phyloP scores from a whole-genome alignment of 2,797 vertebrate species.

The Sitta carolinensis region DNA sequence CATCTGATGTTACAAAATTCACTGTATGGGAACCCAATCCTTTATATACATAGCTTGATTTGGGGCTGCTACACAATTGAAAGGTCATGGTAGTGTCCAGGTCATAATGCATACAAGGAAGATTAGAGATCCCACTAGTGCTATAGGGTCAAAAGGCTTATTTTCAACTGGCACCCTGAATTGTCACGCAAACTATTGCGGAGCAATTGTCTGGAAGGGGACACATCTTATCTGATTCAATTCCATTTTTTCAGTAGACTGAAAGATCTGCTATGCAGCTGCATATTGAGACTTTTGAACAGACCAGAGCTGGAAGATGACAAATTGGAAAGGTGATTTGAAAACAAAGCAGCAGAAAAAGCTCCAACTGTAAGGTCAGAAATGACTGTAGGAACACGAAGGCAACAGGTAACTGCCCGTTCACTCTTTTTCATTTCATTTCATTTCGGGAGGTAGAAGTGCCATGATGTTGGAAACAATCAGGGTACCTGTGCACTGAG shows the following conservation, averaged over 20 bases:
- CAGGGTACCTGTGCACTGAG: background rate
- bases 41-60: background rate
- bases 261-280: background rate
- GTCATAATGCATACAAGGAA: background rate
- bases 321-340: background rate
- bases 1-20: background rate
- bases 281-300: background rate
- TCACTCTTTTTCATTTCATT: background rate
- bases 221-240: background rate
- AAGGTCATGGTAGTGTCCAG: background rate
- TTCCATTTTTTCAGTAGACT: background rate
- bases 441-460: background rate
- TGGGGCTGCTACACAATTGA: background rate
- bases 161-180: background rate
- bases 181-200: background rate
- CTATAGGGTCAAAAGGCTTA: background rate
- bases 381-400: background rate
- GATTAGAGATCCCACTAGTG: background rate
- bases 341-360: background rate
- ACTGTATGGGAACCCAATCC: background rate
- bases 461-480: background rate
- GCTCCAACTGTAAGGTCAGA: background rate
- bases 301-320: background rate
- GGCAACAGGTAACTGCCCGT: background rate
- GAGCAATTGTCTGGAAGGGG: background rate